Evolutionary conservation across 2,888 invertebrate species (phyloP).

Genomic region (Pristionchus mayeri): DNA sequence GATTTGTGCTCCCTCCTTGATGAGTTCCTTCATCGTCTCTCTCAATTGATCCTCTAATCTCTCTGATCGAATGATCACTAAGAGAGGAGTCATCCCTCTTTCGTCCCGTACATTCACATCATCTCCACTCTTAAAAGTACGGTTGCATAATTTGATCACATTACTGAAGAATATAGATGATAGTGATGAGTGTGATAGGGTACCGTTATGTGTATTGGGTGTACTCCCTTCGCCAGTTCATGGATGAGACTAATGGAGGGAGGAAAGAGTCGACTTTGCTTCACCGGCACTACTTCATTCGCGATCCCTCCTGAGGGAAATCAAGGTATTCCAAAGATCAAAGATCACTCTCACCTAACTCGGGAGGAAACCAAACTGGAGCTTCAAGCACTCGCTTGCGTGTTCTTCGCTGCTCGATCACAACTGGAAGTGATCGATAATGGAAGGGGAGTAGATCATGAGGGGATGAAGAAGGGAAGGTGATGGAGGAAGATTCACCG

Average conservation of each 20-base stretch:
- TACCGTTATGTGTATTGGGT: not conserved
- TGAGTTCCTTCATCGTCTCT: not conserved
- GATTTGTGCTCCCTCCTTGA: not conserved
- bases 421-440: slow-evolving; percentile 10
- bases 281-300: not conserved
- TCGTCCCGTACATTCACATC: not conserved
- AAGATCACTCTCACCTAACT: not conserved
- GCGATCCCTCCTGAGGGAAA: not conserved
- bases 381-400: slow-evolving; percentile 4
- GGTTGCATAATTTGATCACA: not conserved
- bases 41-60: not conserved
- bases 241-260: not conserved
- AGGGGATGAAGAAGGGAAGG: not conserved
- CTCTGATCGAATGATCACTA: not conserved
- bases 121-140: not conserved
- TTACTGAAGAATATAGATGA: not conserved
- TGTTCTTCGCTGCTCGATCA: not conserved
- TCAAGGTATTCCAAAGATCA: not conserved
- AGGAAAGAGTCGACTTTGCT: not conserved
- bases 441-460: not conserved
- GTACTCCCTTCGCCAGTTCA: not conserved
- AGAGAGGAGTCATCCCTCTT: not conserved
- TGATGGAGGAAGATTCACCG: not conserved
- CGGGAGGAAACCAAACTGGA: slow-evolving; percentile 9
- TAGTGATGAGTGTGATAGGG: not conserved